Base-by-base conservation (phyloP, 1,140 invertebrate species). In the Physella acuta region DNA sequence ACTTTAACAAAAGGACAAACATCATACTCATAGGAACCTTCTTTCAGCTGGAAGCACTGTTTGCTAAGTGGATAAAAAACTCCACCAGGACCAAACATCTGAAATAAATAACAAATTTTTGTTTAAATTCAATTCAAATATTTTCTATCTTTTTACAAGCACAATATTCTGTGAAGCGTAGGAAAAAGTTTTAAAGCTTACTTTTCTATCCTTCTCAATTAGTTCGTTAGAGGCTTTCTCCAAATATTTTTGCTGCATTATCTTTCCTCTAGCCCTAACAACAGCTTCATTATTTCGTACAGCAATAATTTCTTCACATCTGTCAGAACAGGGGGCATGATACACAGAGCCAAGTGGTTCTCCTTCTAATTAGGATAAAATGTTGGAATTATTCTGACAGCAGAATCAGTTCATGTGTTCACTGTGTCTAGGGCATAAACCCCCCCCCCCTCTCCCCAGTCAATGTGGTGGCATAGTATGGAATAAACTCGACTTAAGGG, bases 1-100 rank as follows among this genome's bases (percentile, higher is more conserved):
- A 77, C 73, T 3, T 73, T 72, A 33, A 72, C 66, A 52, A 78
- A 80, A 16, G 78, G 78, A 64, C 78, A 80, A 26, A 80, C 49
- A 5, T 68, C 75, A 63, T 78, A 80, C 28, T 75, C 70, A 53
- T 78, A 80, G 26, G 73, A 64, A 28, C 17, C 17, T 2, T 56
- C 51, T 37, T 70, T 39, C 36, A 71, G 68, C 20, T 73, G 60
- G 59, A 67, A 78, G 65, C 78, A 80, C 3, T 68, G 31, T 34
- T 60, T 44, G 62, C 72, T 71, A 28, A 80, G 70, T 34, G 76
- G 74, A 67, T 72, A 80, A 56, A 80, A 80, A 8, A 75, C 71
- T 51, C 76, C 72, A 14, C 68, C 31, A 33, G 75, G 76, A 39
- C 78, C 78, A 72, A 74, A 78, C n/a, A 62, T 59, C 78, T 80